These are phyloP conservation scores for Anomalospiza imberbis DNA, from an alignment of 2,797 vertebrate species.

Conservation along the genomic window DNA sequence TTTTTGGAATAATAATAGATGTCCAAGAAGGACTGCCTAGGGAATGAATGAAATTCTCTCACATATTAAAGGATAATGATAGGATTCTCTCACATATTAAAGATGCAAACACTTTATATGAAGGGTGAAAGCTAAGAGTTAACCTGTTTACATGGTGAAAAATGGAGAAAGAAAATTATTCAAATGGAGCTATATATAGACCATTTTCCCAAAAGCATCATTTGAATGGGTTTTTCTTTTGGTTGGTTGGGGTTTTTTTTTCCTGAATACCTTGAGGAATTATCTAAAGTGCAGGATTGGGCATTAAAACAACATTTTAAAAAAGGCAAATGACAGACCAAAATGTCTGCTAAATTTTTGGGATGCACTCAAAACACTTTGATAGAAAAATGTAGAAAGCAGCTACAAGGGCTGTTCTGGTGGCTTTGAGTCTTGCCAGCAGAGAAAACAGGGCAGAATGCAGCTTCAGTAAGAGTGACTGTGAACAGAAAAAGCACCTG, in stretches of 20 bases:
- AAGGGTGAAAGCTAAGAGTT: background rate
- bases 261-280: background rate
- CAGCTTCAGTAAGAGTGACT: background rate
- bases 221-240: background rate
- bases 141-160: background rate
- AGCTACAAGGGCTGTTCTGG: background rate
- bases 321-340: background rate
- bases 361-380: background rate
- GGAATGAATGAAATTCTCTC: background rate
- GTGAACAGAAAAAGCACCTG: background rate
- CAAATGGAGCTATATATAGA: background rate
- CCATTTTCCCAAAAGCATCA: background rate
- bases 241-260: background rate
- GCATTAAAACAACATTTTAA: background rate
- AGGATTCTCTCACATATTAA: background rate
- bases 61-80: background rate
- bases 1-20: background rate
- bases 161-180: background rate
- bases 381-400: background rate
- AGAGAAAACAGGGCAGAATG: background rate
- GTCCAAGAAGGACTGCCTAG: background rate
- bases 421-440: background rate
- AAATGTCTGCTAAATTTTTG: background rate
- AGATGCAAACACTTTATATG: background rate
- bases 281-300: background rate